A percentile compares a stretch with the other conserved stretches of the same genome.
Evolutionary conservation across 2,888 invertebrate species (phyloP).

Genomic region (Xestoiulus laeticollis): DNA sequence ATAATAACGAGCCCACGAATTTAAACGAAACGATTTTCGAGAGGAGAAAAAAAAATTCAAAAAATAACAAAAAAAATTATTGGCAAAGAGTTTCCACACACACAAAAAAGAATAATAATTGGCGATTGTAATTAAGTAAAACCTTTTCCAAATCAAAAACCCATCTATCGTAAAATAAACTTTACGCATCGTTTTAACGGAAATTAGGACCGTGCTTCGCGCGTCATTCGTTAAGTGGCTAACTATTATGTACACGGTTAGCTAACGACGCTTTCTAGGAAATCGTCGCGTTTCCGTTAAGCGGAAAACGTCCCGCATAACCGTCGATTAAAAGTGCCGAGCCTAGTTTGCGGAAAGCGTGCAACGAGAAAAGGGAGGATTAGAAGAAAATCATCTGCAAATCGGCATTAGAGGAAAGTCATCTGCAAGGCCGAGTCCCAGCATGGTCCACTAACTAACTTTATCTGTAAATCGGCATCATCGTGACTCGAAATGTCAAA

Average conservation of each 20-base stretch:
- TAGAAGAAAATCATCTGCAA: too few relatives aligned
- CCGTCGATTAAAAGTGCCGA: neutral
- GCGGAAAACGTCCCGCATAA: neutral
- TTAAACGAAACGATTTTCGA: neutral
- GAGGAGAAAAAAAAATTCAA: neutral
- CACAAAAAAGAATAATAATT: neutral
- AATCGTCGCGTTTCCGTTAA: neutral
- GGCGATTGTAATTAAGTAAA: neutral
- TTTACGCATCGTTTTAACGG: neutral
- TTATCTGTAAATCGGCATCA: too few relatives aligned
- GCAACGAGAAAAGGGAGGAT: too few relatives aligned
- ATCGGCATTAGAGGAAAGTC: too few relatives aligned
- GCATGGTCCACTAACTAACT: too few relatives aligned
- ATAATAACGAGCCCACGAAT: neutral
- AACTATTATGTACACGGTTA: slow-evolving; percentile 8
- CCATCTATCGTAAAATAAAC: slow-evolving; percentile 20
- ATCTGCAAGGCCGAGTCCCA: too few relatives aligned
- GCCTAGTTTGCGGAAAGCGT: too few relatives aligned
- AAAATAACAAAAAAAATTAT: too few relatives aligned
- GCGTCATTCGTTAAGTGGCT: slow-evolving; percentile 7
- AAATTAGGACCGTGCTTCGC: neutral
- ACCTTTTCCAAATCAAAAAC: neutral
- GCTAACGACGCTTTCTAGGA: neutral
- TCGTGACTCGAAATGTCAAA: too few relatives aligned
- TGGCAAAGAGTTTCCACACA: neutral